Percentiles rank a stretch among this genome's conserved stretches.
phyloP scores from a whole-genome alignment of 2,113 vertebrate species.

The Diglossa brunneiventris region DNA sequence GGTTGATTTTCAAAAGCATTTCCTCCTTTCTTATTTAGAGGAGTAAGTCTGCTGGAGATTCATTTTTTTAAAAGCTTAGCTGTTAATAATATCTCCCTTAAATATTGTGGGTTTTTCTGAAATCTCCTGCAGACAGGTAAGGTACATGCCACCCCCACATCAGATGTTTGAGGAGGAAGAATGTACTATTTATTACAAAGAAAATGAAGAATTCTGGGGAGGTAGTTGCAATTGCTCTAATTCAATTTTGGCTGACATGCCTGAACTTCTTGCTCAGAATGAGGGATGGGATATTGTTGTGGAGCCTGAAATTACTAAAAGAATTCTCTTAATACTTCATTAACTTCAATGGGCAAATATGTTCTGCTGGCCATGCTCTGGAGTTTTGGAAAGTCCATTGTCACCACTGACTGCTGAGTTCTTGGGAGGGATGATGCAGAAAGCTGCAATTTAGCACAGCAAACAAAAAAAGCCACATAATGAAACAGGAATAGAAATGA shows the following conservation, averaged over 20 bases:
- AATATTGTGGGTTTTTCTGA: not conserved
- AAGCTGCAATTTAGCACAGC: not conserved
- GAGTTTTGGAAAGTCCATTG: not conserved
- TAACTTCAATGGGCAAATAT: not conserved
- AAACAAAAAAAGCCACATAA: not conserved
- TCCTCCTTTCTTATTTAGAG: not conserved
- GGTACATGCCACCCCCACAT: not conserved
- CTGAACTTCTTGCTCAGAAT: not conserved
- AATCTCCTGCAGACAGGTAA: not conserved
- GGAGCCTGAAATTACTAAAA: not conserved
- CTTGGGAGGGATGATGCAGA: not conserved
- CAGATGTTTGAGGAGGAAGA: not conserved
- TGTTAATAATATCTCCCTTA: not conserved
- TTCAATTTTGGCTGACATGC: not conserved
- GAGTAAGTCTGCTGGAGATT: not conserved
- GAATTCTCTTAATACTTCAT: not conserved
- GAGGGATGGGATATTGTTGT: not conserved
- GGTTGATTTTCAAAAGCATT: not conserved
- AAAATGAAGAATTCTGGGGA: not conserved
- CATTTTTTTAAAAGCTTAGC: not conserved
- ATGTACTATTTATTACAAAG: not conserved
- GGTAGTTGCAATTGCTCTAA: not conserved
- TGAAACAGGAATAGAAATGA: not conserved
- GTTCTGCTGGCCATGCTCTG: not conserved
- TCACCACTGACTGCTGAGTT: not conserved